Base-by-base conservation (phyloP, 1,140 invertebrate species). In the Pogonomyrmex barbatus region DNA sequence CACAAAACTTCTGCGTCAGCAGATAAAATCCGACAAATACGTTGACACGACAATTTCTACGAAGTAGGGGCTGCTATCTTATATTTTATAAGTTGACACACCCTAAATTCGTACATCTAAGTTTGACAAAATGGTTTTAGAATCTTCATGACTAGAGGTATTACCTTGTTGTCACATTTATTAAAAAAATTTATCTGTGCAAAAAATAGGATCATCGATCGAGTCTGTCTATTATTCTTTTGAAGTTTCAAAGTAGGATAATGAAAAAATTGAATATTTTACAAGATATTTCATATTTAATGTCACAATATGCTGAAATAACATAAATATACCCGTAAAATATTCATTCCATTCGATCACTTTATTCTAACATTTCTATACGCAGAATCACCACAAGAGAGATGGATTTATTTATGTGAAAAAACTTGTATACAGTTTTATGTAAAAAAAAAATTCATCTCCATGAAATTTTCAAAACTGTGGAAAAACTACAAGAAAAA, bases 271-370 rank as follows among this genome's bases (percentile, higher is more conserved):
- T 30, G 8, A 60, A 76, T 76, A 76, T 39, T 76, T 76, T 24
- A 76, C 8, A 24, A 42, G 12, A 30, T 10, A 17, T 60, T 30
- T 76, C 24, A 60, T 60, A 33, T 60, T 76, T 76, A 60, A 76
- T 33, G 12, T 76, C 4, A 45, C 24, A 30, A 58, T 58, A 60
- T 33, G 14, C 4, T 8, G 4, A n/a, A 58, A 58, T 75, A 76
- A 42, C 56, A 17, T 42, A 45, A 24, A 24, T 0, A 24, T 24
- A n/a, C 54, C 45, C 14, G n/a, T 76, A 58, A 76, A 76, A 30
- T 76, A 76, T 76, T 76, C 24, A 76, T n/a, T n/a, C 36, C 4
- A 2, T 60, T 60, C 24, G 10, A 73, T 73, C 50, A 24, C 42
- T 14, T 70, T 70, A 33, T 24, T 10, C 12, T 33, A 70, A 70